Evolutionary conservation across 1,140 invertebrate species (phyloP), one percentile per base, ranked within the genome.

Genomic region (Eurosta solidaginis): DNA sequence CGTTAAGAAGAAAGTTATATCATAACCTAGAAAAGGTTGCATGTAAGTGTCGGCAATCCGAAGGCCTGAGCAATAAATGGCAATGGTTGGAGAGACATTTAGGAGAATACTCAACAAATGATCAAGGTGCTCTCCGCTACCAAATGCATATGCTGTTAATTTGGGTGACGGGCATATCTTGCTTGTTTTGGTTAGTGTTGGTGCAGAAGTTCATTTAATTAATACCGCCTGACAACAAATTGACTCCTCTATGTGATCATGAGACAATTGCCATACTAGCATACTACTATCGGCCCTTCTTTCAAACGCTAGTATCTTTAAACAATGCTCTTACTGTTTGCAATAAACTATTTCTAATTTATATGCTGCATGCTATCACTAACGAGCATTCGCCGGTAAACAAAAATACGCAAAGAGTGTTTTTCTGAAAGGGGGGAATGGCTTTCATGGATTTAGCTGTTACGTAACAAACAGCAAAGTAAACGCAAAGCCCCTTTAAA

Each of bases 1-100:
- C 12, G 12, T 59, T 29, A 5, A 40, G 10, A 68, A 9, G 68
- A 74, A 78, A 78, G 78, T 78, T 73, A 78, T 78, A 76, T 78
- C 78, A 78, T 78, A 78, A 78, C 78, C 78, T 78, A 52, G 0
- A 78, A 78, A 78, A 76, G 74, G 50, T n/a, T 40, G 47, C 33
- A 33, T n/a, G 33, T n/a, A n/a, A n/a, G n/a, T 63, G 0, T 36
- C 4, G 14, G 7, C 14, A 12, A 17, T 4, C 0, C 45, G 7
- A n/a, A 17, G 45, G 12, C 12, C 14, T 47, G 14, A 17, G 45
- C 14, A n/a, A 0, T 14, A n/a, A n/a, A n/a, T n/a, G n/a, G n/a
- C n/a, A n/a, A n/a, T n/a, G n/a, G n/a, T n/a, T n/a, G 14, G 45
- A 47, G 7, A 47, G n/a, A 47, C 7, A n/a, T n/a, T n/a, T n/a